Evolutionary conservation across 1,140 invertebrate genomes (phyloP), one percentile per base, ranked within the genome.

Genomic region (Probaryconus sp.): DNA sequence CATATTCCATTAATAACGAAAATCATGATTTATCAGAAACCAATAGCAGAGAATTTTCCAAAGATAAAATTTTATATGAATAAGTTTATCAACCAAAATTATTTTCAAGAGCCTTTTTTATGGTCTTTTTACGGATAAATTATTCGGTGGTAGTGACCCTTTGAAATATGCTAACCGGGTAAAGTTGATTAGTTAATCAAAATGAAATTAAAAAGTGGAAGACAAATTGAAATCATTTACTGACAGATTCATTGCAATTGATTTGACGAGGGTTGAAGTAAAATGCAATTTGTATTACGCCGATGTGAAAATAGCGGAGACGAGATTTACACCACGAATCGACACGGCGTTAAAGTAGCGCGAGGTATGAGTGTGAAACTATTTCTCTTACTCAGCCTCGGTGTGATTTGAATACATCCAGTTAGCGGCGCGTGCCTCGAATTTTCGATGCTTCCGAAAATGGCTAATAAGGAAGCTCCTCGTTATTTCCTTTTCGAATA

Each of bases 381-480:
- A 86, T 86, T 85, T 84, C 83, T 83, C 83, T 85, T 82, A 77
- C 76, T 79, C 74, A 63, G 58, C 43, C 68, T 56, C 61, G 68
- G 80, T 84, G 84, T 86, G 85, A 86, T 86, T 87, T 87, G 84
- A 87, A 86, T 86, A 85, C 81, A 85, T 79, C 80, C 84, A 85
- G 85, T 87, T 86, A 87, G 83, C 69, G 77, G 80, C 81, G 70
- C 85, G 85, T 87, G 85, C 77, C 79, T 61, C 40, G 83, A 85
- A 81, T 85, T 67, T 75, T 67, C 51, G 76, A 80, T 81, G 16
- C n/a, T 42, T 30, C 30, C 76, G 74, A 67, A 79, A 81, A 76
- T 60, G 73, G 69, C 79, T 80, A 81, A 83, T 80, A 80, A 83
- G 76, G 81, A 69, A 77, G 61, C 73, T 68, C 78, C 79, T 82